Evolutionary conservation across 2,113 vertebrate species (phyloP).

Genomic region (Oreochromis niloticus): DNA sequence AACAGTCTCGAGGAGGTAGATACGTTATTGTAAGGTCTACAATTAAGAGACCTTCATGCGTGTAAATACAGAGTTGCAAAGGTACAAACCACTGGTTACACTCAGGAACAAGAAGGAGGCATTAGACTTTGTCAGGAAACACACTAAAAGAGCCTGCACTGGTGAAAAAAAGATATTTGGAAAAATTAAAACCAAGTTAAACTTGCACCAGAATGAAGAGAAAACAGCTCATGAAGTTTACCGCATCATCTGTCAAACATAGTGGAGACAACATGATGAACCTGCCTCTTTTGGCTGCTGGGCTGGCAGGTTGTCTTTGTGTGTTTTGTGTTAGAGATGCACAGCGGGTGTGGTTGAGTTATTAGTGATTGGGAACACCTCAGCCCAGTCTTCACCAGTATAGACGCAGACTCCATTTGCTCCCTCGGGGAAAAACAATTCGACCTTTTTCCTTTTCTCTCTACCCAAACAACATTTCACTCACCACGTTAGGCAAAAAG

Average conservation of each 20-base stretch:
- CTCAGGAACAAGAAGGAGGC: not conserved
- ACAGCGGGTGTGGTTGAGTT: not conserved
- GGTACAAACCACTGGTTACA: not conserved
- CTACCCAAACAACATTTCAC: not conserved
- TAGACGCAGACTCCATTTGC: not conserved
- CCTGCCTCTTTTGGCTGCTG: not conserved
- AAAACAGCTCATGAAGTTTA: not conserved
- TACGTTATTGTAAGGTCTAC: not conserved
- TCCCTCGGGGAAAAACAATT: not conserved
- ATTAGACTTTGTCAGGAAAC: not conserved
- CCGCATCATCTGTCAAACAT: not conserved
- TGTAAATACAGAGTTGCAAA: not conserved
- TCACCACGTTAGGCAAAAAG: not conserved
- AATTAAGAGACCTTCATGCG: not conserved
- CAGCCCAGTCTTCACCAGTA: not conserved
- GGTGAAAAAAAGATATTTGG: not conserved
- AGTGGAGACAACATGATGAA: not conserved
- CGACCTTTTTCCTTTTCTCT: not conserved
- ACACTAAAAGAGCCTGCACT: not conserved
- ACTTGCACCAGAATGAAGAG: not conserved
- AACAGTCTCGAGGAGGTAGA: not conserved
- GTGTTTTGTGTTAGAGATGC: not conserved
- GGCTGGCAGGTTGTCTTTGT: not conserved
- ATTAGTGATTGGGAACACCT: not conserved
- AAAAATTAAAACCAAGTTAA: not conserved